Conservation (phyloP, 2,797 vertebrate species). For the Pelobates cultripes region DNA sequence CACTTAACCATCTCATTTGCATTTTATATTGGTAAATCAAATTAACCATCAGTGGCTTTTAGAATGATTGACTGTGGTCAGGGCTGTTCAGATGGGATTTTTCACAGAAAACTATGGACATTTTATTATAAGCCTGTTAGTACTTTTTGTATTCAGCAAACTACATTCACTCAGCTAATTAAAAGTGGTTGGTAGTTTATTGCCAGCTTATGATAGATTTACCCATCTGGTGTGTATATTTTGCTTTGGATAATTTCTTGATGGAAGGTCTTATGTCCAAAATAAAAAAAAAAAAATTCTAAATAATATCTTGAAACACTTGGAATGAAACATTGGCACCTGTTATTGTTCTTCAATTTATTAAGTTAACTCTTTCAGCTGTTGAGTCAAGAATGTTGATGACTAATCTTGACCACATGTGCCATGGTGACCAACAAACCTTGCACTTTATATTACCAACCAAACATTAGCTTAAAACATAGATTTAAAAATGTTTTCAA, state of each 20-base stretch:
- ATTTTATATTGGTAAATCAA: constrained; percentile 99
- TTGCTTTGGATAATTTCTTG: constrained; percentile 76
- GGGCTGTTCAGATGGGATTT: constrained; percentile 95
- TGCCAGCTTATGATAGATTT: constrained; percentile 86
- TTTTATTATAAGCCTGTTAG: constrained; percentile 92
- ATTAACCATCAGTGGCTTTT: constrained; percentile 99
- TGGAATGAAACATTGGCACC: constrained; percentile 1
- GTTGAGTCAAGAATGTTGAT: no score
- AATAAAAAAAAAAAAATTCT: constrained; percentile 72
- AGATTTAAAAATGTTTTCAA: no score
- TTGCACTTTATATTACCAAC: no score
- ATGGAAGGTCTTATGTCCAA: constrained; percentile 77
- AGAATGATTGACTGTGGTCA: constrained; percentile 99
- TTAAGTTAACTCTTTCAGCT: neutral
- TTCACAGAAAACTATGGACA: constrained; percentile 97
- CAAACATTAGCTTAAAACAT: no score
- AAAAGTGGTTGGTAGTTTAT: constrained; percentile 88
- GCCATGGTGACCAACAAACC: no score
- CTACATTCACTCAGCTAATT: constrained; percentile 99
- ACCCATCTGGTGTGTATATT: constrained; percentile 91
- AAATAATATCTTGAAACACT: constrained; percentile 64
- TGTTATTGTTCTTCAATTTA: neutral
- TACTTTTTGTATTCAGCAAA: constrained; percentile 83
- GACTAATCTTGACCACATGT: no score
- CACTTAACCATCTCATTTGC: constrained; percentile 99